Percentiles rank a stretch among this genome's conserved stretches.
phyloP scores from a whole-genome alignment of 2,888 invertebrate species.

The Philereme transversata region DNA sequence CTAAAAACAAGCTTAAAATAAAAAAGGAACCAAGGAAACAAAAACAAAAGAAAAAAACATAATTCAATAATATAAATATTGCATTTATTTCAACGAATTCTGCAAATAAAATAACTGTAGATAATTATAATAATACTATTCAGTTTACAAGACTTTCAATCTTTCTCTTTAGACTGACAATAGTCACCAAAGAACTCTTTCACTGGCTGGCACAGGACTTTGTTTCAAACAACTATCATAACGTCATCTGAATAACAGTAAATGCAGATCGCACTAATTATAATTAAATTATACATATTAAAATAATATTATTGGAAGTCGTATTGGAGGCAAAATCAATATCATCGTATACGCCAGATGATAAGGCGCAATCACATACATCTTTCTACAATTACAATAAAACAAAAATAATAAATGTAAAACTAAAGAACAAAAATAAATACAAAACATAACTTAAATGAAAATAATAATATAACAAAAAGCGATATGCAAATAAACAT shows the following conservation, averaged over 20 bases:
- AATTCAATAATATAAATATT: conserved; percentile 85
- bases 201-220: conserved; percentile 78
- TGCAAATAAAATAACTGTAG: conserved; percentile 83
- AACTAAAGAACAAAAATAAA: conserved; percentile 81
- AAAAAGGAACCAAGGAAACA: conserved; percentile 74
- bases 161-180: conserved; percentile 62
- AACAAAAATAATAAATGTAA: conserved; percentile 70
- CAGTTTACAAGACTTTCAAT: conserved; percentile 78
- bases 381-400: conserved; percentile 60
- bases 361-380: conserved; percentile 57
- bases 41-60: conserved; percentile 74
- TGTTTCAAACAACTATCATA: conserved; percentile 72
- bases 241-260: conserved; percentile 79
- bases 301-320: conserved; percentile 80
- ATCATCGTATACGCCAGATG: conserved; percentile 58
- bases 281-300: conserved; percentile 80
- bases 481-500: conserved; percentile 79
- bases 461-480: conserved; percentile 61
- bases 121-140: conserved; percentile 83
- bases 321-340: conserved; percentile 75
- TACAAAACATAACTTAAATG: conserved; percentile 79
- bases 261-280: conserved; percentile 80
- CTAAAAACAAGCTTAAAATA: conserved; percentile 54
- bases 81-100: conserved; percentile 84
- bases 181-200: conserved; percentile 63